These are phyloP conservation scores for Leucoptera coffeella DNA, from an alignment of 2,888 invertebrate genomes.

Conservation along the genomic window DNA sequence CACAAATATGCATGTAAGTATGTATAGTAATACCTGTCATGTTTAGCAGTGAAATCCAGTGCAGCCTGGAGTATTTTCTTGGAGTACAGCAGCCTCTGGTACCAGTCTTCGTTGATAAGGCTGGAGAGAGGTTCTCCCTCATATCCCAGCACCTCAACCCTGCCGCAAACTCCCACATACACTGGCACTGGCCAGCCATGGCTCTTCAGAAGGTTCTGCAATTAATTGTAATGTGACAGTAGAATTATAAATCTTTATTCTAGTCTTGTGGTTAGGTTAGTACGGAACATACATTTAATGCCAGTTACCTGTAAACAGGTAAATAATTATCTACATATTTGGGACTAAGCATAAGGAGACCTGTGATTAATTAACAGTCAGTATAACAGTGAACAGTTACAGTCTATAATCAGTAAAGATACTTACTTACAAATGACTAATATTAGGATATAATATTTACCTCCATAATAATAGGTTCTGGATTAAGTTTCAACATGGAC, in stretches of 20 bases:
- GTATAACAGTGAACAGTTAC: too few species aligned
- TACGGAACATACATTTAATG: constrained; percentile 1
- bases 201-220: constrained; percentile 24
- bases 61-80: constrained; percentile 55
- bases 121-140: constrained; percentile 59
- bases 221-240: too few species aligned
- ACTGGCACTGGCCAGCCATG: constrained; percentile 71
- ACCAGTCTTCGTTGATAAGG: constrained; percentile 53
- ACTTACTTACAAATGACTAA: too few species aligned
- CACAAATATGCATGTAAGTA: too few species aligned
- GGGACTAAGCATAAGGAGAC: too few species aligned
- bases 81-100: constrained; percentile 49
- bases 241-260: too few species aligned
- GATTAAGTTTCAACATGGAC: constrained; percentile 65
- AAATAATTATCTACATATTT: neutral
- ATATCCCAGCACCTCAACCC: constrained; percentile 63
- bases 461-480: constrained; percentile 70
- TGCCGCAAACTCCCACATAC: constrained; percentile 74
- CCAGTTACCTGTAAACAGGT: too few species aligned
- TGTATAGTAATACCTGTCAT: constrained; percentile 45
- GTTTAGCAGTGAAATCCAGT: constrained; percentile 59
- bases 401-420: too few species aligned
- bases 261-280: too few species aligned
- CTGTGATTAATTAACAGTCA: too few species aligned
- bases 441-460: constrained; percentile 38